Evolutionary conservation across 2,113 vertebrate genomes (phyloP).

Genomic region (Ameiurus melas): DNA sequence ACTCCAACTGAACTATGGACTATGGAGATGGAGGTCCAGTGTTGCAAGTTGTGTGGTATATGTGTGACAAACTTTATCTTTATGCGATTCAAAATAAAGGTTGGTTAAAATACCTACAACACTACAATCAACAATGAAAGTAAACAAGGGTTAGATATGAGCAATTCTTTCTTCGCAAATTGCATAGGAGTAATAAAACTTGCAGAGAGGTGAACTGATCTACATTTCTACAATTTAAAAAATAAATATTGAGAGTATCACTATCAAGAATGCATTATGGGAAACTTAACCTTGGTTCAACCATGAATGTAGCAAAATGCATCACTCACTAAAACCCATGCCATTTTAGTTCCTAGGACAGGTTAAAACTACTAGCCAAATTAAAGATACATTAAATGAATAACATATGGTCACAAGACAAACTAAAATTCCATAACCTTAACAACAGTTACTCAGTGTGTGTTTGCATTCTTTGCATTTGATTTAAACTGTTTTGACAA

Average conservation of each 20-base stretch:
- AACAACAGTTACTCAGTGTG: neutral
- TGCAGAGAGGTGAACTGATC: neutral
- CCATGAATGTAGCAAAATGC: neutral
- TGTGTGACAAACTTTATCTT: neutral
- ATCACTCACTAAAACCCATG: neutral
- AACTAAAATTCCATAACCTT: neutral
- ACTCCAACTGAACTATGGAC: neutral
- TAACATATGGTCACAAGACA: neutral
- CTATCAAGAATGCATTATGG: neutral
- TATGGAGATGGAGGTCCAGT: neutral
- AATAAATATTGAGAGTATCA: neutral
- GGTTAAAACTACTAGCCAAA: neutral
- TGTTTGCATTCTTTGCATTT: neutral
- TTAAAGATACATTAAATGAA: neutral
- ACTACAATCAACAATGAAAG: neutral
- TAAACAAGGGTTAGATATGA: neutral
- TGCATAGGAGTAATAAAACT: neutral
- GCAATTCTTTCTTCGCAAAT: neutral
- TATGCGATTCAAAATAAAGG: neutral
- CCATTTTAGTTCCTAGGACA: neutral
- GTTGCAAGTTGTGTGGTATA: neutral
- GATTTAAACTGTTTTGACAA: conserved; percentile 5
- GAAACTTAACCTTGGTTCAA: neutral
- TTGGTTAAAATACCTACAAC: neutral
- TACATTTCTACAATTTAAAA: neutral